Conservation (phyloP, 2,888 invertebrate species). For the Drosophila neutralis region DNA sequence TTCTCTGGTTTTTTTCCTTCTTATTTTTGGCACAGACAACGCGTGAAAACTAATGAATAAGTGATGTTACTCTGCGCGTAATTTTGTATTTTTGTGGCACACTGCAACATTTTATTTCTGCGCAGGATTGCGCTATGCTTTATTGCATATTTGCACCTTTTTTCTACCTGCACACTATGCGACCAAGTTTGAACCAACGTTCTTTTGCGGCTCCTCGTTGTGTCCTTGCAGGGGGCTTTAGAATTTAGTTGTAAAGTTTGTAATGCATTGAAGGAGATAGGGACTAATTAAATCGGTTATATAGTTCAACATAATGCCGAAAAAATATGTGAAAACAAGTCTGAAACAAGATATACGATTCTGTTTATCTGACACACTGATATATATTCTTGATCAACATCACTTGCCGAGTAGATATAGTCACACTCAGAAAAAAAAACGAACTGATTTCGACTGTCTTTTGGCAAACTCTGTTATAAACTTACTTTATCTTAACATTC, state of each 20-base stretch:
- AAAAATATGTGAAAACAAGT: not conserved
- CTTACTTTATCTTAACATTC: too few relatives aligned
- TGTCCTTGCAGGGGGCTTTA: not conserved
- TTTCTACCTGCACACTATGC: slow-evolving; percentile 40
- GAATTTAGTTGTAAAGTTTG: not conserved
- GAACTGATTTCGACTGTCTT: not conserved
- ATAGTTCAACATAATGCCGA: not conserved
- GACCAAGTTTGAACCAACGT: slow-evolving; percentile 61
- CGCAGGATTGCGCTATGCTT: slow-evolving; percentile 34
- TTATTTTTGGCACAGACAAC: slow-evolving; percentile 48
- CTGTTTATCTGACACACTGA: not conserved
- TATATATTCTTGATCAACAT: not conserved
- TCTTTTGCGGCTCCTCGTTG: not conserved
- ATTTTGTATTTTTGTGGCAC: slow-evolving; percentile 55
- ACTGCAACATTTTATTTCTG: slow-evolving; percentile 54
- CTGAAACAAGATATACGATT: not conserved
- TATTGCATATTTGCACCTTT: slow-evolving; percentile 70
- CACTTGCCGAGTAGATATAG: not conserved
- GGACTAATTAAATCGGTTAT: not conserved
- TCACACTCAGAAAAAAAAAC: not conserved
- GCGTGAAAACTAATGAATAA: slow-evolving; percentile 74
- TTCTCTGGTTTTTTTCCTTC: slow-evolving; percentile 5
- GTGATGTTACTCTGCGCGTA: slow-evolving; percentile 43
- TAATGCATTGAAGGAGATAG: not conserved
- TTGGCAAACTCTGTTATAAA: not conserved